These are phyloP conservation scores for Crotalus tigris DNA, from an alignment of 2,113 vertebrate genomes.

Conservation along the genomic window DNA sequence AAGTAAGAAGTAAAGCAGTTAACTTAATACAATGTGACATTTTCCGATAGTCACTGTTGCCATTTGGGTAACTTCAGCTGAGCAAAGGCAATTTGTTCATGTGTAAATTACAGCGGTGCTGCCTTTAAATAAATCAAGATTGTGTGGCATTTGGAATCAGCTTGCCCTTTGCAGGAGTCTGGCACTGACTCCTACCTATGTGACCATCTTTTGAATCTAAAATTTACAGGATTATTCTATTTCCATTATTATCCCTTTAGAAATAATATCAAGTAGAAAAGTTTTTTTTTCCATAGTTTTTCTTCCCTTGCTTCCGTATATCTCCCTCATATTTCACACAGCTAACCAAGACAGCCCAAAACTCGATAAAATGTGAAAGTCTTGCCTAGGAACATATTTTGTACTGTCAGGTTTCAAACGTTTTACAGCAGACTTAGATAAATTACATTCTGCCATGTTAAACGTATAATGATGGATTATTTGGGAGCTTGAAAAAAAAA, in stretches of 20 bases:
- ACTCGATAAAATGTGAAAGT: not conserved
- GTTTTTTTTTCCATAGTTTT: not conserved
- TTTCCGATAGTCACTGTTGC: not conserved
- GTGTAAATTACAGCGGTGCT: not conserved
- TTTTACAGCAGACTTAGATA: not conserved
- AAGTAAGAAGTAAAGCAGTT: not conserved
- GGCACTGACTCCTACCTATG: not conserved
- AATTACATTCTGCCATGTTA: not conserved
- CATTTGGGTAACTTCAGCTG: conserved; percentile 20
- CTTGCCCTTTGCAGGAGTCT: conserved; percentile 1
- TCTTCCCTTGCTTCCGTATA: not conserved
- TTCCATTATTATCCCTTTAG: not conserved
- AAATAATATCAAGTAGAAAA: conserved; percentile 17
- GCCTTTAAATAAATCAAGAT: not conserved
- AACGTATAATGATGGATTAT: not conserved
- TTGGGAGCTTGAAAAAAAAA: too few relatives aligned
- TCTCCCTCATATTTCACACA: not conserved
- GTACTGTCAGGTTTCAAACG: not conserved
- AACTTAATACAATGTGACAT: conserved; percentile 1
- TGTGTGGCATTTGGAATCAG: not conserved
- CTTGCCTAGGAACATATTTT: not conserved
- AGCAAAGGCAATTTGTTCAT: conserved; percentile 5
- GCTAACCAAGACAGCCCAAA: not conserved
- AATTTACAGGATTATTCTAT: not conserved
- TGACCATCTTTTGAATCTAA: not conserved